phyloP scores from a whole-genome alignment of 2,797 vertebrate species.

The Taeniopygia guttata region DNA sequence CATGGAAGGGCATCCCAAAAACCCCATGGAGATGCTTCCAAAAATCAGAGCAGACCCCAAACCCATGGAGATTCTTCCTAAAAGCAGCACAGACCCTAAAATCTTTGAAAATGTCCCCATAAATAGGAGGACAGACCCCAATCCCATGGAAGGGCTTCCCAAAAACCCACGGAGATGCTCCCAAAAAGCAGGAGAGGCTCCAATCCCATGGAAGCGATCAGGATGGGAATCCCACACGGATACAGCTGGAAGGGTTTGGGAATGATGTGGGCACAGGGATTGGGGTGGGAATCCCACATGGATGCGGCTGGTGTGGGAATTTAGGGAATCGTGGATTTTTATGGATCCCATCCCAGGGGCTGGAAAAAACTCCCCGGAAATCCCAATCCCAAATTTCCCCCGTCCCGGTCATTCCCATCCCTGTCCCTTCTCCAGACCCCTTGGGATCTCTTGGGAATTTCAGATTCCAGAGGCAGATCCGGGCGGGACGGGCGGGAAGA shows the following conservation, averaged over 20 bases:
- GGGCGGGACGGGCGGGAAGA: accelerated
- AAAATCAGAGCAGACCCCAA: too few species aligned
- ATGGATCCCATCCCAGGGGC: background rate
- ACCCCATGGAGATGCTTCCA: too few species aligned
- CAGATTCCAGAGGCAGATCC: background rate
- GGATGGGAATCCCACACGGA: background rate
- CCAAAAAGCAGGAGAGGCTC: background rate
- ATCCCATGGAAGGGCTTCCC: too few species aligned
- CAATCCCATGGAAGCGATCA: background rate
- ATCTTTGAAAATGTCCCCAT: too few species aligned
- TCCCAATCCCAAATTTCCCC: background rate
- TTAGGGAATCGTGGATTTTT: background rate
- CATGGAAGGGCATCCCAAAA: too few species aligned
- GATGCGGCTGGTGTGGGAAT: background rate
- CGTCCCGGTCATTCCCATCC: accelerated
- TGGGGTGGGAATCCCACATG: too few species aligned
- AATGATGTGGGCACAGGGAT: too few species aligned
- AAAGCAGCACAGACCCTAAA: too few species aligned
- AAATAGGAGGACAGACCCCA: background rate
- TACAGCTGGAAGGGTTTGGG: background rate
- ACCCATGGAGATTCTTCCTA: too few species aligned
- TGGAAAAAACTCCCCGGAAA: background rate
- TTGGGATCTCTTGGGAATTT: background rate
- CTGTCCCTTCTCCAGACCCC: background rate
- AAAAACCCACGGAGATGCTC: background rate